These are phyloP conservation scores for Quadriops clusia DNA, from an alignment of 2,888 invertebrate species.

Conservation along the genomic window DNA sequence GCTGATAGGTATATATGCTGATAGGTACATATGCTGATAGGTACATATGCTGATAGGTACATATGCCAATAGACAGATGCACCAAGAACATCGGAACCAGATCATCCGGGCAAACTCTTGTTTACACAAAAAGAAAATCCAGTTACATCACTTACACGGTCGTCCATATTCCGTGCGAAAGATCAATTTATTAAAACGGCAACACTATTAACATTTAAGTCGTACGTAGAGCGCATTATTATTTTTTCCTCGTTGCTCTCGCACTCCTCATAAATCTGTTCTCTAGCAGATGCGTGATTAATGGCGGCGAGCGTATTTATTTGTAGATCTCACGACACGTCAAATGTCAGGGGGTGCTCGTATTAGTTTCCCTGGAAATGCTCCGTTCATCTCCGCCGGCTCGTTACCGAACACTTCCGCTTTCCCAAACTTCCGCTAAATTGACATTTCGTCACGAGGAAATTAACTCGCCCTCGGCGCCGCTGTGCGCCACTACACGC, in stretches of 20 bases:
- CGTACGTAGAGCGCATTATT: constrained; percentile 6
- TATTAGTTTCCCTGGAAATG: constrained; percentile 12
- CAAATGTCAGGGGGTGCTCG: constrained; percentile 12
- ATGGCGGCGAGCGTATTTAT: too few species aligned
- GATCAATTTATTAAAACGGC: constrained; percentile 7
- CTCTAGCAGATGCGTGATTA: constrained; percentile 8
- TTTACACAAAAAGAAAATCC: constrained; percentile 8
- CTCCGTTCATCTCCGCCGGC: constrained; percentile 6
- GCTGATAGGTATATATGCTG: too few species aligned
- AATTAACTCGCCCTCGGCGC: too few species aligned
- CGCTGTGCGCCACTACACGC: too few species aligned
- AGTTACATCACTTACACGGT: constrained; percentile 8
- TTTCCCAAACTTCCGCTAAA: constrained; percentile 6
- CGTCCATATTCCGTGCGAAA: constrained; percentile 8
- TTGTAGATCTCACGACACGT: constrained; percentile 10
- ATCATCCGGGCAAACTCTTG: too few species aligned
- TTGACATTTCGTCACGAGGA: constrained; percentile 5
- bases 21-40: too few species aligned
- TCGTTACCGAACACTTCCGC: constrained; percentile 6
- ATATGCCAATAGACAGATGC: too few species aligned
- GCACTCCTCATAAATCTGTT: constrained; percentile 7
- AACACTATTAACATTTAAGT: constrained; percentile 8
- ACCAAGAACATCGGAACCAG: too few species aligned
- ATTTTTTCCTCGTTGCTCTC: too few species aligned
- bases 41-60: too few species aligned